Evolutionary conservation across 2,888 invertebrate species (phyloP), one percentile per base, ranked within the genome.

Genomic region (Ophonus ardosiacus): DNA sequence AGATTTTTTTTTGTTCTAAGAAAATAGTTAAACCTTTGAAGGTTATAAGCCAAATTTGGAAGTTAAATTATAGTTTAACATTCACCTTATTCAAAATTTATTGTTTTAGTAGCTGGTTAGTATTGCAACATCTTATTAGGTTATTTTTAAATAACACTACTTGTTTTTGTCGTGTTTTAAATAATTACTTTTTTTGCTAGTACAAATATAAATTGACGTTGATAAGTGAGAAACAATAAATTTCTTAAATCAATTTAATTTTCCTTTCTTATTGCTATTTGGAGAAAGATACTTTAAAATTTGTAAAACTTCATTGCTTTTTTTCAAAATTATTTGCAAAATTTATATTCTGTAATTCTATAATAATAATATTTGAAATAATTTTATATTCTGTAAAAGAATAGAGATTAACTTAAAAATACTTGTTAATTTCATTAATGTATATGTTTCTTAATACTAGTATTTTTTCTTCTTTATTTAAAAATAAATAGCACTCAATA

Each of bases 101-200:
- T 68, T 68, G 68, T 68, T 40, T 68, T 68, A 68, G 38, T 68
- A 68, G 68, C 38, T 24, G 38, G 24, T 24, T 15, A 7, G 1
- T 68, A 68, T n/a, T 68, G 38, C 68, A 68, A 68, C 68, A 68
- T 68, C 68, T 68, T 68, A 38, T 68, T 68, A 38, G 38, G 31
- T 68, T 38, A 13, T 15, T 10, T 68, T 38, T 59, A 15, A 59
- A 59, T 59, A 59, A 15, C 59, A 59, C 7, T 59, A 59, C 15
- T 59, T 59, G 17, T 17, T 59, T 15, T 7, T 57, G 57, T 17
- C 17, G 15, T 57, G 43, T 43, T 43, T 43, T 43, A 43, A 43
- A 43, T 43, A 43, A 43, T 43, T 3, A 43, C 43, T 3, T 43
- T 1, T 43, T 43, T 43, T 43, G 43, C 10, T 3, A 43, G 10